These are phyloP conservation scores for Onychorhynchus coronatus DNA, from an alignment of 2,113 vertebrate genomes.

Conservation along the genomic window DNA sequence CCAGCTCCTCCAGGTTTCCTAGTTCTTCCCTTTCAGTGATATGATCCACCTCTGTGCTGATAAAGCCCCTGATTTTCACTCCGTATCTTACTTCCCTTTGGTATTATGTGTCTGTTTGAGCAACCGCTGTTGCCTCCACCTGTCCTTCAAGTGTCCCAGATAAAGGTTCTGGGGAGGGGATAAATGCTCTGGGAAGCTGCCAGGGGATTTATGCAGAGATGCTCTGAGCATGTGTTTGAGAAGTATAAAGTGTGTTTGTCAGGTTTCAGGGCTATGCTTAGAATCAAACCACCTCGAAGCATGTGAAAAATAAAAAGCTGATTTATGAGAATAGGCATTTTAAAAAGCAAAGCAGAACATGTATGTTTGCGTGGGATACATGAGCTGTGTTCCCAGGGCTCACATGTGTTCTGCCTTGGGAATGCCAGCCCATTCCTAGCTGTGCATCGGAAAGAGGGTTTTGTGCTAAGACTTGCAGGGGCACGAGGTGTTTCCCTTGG, in stretches of 20 bases:
- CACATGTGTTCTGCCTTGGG: neutral
- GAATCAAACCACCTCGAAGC: neutral
- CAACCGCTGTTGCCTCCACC: neutral
- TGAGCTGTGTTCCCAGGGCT: neutral
- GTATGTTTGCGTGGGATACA: accelerated
- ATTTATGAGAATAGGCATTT: neutral
- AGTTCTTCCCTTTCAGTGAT: neutral
- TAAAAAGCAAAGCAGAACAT: neutral
- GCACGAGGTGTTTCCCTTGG: accelerated
- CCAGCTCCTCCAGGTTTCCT: neutral
- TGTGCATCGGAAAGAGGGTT: neutral
- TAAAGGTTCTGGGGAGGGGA: accelerated
- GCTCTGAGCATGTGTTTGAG: neutral
- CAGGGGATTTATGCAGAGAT: neutral
- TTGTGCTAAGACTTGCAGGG: neutral
- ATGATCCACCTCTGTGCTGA: neutral
- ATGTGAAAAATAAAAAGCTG: neutral
- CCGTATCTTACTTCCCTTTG: neutral
- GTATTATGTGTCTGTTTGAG: neutral
- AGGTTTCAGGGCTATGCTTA: neutral
- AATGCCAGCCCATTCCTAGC: neutral
- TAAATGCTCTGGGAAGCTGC: neutral
- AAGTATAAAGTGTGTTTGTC: neutral
- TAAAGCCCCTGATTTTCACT: neutral
- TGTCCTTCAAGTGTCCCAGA: neutral